Evolutionary conservation across 2,888 invertebrate genomes (phyloP), one percentile per base, ranked within the genome.

Genomic region (Harpalus rufipes): DNA sequence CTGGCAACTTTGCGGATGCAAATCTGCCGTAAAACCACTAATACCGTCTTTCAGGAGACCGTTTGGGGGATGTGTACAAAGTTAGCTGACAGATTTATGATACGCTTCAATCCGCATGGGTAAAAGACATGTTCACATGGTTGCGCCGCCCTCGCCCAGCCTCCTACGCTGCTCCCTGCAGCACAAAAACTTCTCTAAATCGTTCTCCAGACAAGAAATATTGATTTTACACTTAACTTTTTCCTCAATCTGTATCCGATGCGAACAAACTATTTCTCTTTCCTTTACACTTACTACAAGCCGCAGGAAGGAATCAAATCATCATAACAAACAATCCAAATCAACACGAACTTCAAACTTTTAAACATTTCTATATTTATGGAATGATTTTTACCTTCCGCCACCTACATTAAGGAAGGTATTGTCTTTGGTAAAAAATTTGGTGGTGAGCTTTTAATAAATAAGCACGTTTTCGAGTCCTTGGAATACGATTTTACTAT

Each of bases 11-110:
- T 87, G 88, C 88, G 88, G 87, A 90, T 90, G 90, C 89, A 90
- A 90, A 90, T 90, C 89, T 89, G 89, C 89, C 89, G 89, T 90
- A 88, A 89, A 89, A 89, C 89, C 89, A 88, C 89, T 90, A 89
- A 90, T 89, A 89, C 89, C 88, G 87, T 88, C 87, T 89, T 88
- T 88, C 88, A 88, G 87, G 87, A 87, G 87, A 88, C 88, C 88
- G 88, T 87, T 87, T 78, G 63, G 76, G 68, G 88, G 88, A 88
- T 87, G 87, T 88, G 87, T 87, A 89, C 88, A 89, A 89, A 89
- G 87, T 88, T 87, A 85, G 86, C 83, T 88, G 90, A 89, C 89
- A 89, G 89, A 89, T 90, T 90, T 90, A 89, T 90, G 89, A 89
- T 88, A 86, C 88, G 88, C 88, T 88, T 88, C 88, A 87, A 88